phyloP scores from a whole-genome alignment of 2,113 vertebrate species.

The Sylvietta virens region DNA sequence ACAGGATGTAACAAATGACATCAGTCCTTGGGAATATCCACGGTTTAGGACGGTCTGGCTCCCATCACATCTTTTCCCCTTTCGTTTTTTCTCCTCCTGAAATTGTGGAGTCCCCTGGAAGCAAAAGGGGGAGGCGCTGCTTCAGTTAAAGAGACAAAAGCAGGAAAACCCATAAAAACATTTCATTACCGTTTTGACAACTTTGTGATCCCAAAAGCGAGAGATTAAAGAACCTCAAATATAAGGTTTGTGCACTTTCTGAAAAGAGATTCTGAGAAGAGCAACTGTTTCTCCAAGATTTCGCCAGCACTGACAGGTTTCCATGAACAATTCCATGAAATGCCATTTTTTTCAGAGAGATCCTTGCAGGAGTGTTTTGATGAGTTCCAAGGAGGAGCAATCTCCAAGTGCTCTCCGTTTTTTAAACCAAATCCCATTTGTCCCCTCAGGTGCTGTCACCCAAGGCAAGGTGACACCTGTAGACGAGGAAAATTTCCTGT shows the following conservation, averaged over 20 bases:
- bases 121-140: fast-evolving
- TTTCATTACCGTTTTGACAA: background rate
- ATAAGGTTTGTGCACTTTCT: background rate
- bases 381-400: background rate
- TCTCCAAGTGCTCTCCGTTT: background rate
- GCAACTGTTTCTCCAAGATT: background rate
- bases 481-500: background rate
- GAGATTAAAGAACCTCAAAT: background rate
- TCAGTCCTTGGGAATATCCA: fast-evolving
- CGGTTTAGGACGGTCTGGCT: background rate
- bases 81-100: background rate
- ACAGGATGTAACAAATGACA: background rate
- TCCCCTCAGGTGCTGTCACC: background rate
- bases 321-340: background rate
- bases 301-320: background rate
- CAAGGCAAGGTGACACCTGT: background rate
- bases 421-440: background rate
- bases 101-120: background rate
- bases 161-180: background rate
- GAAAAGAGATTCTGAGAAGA: background rate
- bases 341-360: background rate
- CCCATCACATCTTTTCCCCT: fast-evolving
- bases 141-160: background rate
- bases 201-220: background rate
- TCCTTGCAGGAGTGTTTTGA: background rate